A percentile compares a stretch with the other conserved stretches of the same genome.
phyloP scores from a whole-genome alignment of 2,113 vertebrate species.

The Bambusicola thoracicus region DNA sequence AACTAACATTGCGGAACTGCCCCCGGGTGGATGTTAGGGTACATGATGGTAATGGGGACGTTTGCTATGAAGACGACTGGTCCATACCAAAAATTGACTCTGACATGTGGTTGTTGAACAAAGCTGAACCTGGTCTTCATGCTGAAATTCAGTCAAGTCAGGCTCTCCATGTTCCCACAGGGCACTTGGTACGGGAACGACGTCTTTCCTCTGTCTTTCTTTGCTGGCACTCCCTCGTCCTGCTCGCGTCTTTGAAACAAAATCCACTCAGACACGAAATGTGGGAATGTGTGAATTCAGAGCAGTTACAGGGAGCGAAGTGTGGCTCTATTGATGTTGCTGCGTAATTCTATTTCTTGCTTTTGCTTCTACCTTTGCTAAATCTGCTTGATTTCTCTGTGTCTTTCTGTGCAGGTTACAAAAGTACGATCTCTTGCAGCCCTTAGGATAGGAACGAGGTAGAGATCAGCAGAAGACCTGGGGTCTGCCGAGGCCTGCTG shows the following conservation, averaged over 20 bases:
- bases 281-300: not conserved
- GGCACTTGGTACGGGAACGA: not conserved
- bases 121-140: not conserved
- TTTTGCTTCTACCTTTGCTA: slow-evolving; percentile 21
- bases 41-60: not conserved
- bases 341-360: not conserved
- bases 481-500: slow-evolving; percentile 63
- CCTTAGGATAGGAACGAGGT: slow-evolving; percentile 69
- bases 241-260: not conserved
- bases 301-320: not conserved
- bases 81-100: not conserved
- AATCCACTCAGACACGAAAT: not conserved
- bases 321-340: not conserved
- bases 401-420: slow-evolving; percentile 76
- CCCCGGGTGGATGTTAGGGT: not conserved
- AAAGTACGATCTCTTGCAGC: slow-evolving; percentile 64
- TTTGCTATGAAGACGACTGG: not conserved
- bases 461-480: slow-evolving; percentile 70
- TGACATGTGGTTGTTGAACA: not conserved
- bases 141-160: not conserved
- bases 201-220: not conserved
- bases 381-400: slow-evolving; percentile 63
- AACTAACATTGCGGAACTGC: not conserved
- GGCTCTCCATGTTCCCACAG: not conserved
- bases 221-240: not conserved